Evolutionary conservation across 2,113 vertebrate species (phyloP).

Genomic region (Nipponia nippon): DNA sequence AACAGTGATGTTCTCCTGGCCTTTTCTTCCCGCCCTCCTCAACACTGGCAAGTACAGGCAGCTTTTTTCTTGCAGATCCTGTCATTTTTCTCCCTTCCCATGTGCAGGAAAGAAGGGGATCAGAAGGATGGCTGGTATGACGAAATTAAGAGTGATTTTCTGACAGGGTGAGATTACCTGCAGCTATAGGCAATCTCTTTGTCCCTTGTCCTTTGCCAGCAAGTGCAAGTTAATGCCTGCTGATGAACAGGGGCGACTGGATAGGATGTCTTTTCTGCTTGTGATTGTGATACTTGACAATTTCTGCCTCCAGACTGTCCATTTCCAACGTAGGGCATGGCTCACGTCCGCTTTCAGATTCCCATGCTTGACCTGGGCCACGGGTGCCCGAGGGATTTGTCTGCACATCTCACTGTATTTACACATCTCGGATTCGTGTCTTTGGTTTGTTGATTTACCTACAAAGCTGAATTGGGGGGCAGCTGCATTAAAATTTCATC

Average conservation of each 20-base stretch:
- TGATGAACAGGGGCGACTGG: neutral
- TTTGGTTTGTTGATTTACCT: neutral
- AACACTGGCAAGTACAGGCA: neutral
- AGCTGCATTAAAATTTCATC: neutral
- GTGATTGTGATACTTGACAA: neutral
- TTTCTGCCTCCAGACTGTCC: neutral
- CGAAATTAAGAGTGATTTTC: neutral
- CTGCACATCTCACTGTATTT: neutral
- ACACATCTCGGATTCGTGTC: neutral
- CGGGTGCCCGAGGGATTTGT: neutral
- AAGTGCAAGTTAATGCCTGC: neutral
- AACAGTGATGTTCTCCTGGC: neutral
- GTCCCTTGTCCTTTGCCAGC: neutral
- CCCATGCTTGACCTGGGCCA: neutral
- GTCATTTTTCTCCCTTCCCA: neutral
- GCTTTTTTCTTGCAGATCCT: neutral
- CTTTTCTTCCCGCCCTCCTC: neutral
- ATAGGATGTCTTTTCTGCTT: neutral
- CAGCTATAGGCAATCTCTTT: neutral
- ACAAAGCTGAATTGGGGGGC: neutral
- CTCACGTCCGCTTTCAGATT: fast-evolving
- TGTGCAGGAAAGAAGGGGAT: neutral
- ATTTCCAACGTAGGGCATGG: fast-evolving
- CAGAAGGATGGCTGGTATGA: neutral
- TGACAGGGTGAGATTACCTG: neutral